Base-by-base conservation (phyloP, 2,888 invertebrate genomes). In the Melinaea menophilus region DNA sequence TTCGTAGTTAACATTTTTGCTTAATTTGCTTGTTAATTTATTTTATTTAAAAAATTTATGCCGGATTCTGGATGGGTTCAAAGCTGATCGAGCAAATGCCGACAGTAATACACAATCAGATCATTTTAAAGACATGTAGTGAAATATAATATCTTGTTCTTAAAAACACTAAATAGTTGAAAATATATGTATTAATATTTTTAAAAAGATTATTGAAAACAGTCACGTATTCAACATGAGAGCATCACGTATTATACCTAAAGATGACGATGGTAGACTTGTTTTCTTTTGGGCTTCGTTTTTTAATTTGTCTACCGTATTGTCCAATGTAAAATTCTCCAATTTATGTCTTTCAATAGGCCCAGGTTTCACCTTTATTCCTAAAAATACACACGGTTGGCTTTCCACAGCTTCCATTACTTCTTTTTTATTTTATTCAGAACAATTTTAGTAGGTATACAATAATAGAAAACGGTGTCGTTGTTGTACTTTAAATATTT, bases 271-370 rank as follows among this genome's bases (percentile, higher is more conserved):
- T 4, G 92, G 88, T 31, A 93, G 73, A 73, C 92, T 92, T 47
- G 91, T 79, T 77, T 90, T 92, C 72, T 88, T 89, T 63, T 92
- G 92, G 66, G 93, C 92, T 77, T 92, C 92, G 63, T 77, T 79
- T 84, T 92, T 93, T 2, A 95, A 80, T 57, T 81, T 79, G 64
- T 92, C 91, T 0, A 94, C 93, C 74, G 93, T 94, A 45, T 90
- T 91, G 57, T 94, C 92, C 33, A 94, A 82, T 64, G 92, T 88
- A 61, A 93, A 88, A 76, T 94, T 92, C 66, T 92, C 93, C 55
- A 95, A 69, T 72, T 86, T 89, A 65, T 78, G 75, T 1, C 88
- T 80, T 68, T 89, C 86, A 65, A 90, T 85, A 0, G 88, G 89
- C 2, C 90, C 90, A 47, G 90, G 86, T 71, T 88, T 89, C 56